phyloP scores from a whole-genome alignment of 1,140 invertebrate species.

The Prorops nasuta region DNA sequence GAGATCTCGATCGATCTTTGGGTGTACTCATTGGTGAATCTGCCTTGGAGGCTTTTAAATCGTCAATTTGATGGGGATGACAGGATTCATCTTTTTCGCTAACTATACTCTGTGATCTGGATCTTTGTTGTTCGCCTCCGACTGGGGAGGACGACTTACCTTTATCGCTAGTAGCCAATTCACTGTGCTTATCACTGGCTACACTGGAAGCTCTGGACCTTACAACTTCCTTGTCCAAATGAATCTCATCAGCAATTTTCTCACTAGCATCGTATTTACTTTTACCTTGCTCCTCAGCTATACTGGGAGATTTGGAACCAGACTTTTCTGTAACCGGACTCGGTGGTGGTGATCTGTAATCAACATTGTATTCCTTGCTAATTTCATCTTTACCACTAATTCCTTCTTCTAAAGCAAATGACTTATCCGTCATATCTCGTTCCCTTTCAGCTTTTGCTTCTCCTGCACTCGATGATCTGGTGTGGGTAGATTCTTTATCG shows the following conservation, averaged over 20 bases:
- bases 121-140: neutral
- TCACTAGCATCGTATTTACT: neutral
- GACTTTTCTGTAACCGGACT: neutral
- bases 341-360: neutral
- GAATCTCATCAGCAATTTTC: neutral
- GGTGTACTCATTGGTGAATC: no score
- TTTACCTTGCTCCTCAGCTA: neutral
- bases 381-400: neutral
- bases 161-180: neutral
- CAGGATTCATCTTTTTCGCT: neutral
- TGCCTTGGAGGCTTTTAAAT: no score
- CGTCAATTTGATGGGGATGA: no score
- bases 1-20: constrained; percentile 43
- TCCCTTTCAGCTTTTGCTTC: neutral
- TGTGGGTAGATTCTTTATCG: no score
- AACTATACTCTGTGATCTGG: neutral
- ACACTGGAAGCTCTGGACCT: neutral
- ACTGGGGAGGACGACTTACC: constrained; percentile 1
- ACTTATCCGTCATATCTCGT: neutral
- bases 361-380: neutral
- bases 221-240: neutral
- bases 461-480: neutral
- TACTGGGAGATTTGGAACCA: constrained; percentile 15
- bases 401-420: neutral
- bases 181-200: neutral